These are phyloP conservation scores for Hydra vulgaris DNA, from an alignment of 30 jellyfish, hydroid and myxozoan genomes.

Conservation along the genomic window DNA sequence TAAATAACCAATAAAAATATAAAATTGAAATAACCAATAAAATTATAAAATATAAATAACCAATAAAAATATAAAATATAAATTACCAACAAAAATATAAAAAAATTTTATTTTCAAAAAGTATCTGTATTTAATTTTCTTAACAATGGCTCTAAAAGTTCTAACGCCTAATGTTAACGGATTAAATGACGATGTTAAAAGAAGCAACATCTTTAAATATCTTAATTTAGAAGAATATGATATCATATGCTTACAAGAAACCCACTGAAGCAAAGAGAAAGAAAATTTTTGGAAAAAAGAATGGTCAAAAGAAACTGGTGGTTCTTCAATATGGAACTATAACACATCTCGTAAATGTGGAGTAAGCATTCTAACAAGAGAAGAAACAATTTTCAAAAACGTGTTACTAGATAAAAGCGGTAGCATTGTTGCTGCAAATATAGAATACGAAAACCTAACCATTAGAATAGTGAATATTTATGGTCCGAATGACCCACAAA, in stretches of 20 bases:
- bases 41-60: too few species aligned
- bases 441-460: not conserved
- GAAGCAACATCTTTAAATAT: not conserved
- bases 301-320: not conserved
- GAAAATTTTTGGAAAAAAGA: not conserved
- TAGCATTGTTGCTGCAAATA: not conserved
- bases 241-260: not conserved
- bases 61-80: too few species aligned
- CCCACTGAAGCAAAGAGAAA: not conserved
- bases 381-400: not conserved
- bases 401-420: not conserved
- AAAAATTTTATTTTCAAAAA: too few species aligned
- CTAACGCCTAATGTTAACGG: not conserved
- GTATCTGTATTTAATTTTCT: not conserved
- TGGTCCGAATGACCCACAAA: not conserved
- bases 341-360: not conserved
- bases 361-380: not conserved
- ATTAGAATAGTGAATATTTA: not conserved
- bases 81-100: too few species aligned
- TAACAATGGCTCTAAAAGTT: not conserved
- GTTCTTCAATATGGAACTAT: not conserved
- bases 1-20: too few species aligned
- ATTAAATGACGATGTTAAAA: not conserved
- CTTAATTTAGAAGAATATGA: not conserved
- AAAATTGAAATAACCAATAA: too few species aligned